phyloP scores from a whole-genome alignment of 2,113 vertebrate genomes.

The Hippoglossus stenolepis region DNA sequence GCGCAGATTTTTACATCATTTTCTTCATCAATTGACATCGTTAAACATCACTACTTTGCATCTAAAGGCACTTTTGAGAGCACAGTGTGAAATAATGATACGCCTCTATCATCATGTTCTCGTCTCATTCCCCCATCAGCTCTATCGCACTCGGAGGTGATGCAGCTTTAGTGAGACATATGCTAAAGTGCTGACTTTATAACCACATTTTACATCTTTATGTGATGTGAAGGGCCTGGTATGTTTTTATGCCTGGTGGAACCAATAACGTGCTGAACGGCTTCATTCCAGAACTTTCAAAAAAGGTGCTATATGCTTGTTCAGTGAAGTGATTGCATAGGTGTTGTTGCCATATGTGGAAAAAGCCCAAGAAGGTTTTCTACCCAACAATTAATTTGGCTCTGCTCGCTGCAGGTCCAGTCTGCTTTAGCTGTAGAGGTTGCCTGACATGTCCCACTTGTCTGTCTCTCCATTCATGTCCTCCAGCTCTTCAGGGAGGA shows the following conservation, averaged over 20 bases:
- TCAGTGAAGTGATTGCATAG: not conserved
- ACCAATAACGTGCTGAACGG: not conserved
- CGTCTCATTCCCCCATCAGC: constrained; percentile 16
- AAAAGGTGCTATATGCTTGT: not conserved
- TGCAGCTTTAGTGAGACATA: constrained; percentile 4
- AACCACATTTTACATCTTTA: not conserved
- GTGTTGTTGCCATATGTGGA: not conserved
- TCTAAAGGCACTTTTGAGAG: constrained; percentile 23
- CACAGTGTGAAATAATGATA: constrained; percentile 40
- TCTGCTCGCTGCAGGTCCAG: not conserved
- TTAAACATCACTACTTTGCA: constrained; percentile 6
- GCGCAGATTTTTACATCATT: not conserved
- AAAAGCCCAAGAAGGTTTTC: not conserved
- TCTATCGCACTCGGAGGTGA: constrained; percentile 3
- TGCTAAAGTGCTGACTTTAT: not conserved
- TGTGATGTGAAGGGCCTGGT: not conserved
- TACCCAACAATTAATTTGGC: not conserved
- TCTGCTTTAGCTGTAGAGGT: not conserved
- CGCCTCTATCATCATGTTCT: constrained; percentile 5
- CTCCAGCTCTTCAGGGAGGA: not conserved
- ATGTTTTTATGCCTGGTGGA: not conserved
- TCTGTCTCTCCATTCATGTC: not conserved
- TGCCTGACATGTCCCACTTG: not conserved
- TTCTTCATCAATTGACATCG: not conserved
- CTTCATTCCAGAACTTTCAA: not conserved